A percentile compares a stretch with the other conserved stretches of the same genome.
Conservation (phyloP, 2,797 vertebrate species). For the Hippopotamyrus pictus region DNA sequence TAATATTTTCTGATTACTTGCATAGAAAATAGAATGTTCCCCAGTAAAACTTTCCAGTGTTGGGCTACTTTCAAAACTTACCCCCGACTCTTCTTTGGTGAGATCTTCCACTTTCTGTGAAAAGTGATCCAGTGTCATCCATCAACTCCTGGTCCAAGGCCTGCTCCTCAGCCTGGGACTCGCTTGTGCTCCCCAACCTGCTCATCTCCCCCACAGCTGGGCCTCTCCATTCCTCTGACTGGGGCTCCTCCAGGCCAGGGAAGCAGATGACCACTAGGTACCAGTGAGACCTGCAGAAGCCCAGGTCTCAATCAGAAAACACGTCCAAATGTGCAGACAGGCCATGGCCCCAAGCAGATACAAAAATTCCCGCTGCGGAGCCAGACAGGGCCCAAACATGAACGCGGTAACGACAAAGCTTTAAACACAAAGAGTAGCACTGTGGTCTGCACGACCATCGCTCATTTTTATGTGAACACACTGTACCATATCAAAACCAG, state of each 20-base stretch:
- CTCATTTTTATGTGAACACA: constrained; percentile 23
- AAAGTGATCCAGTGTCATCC: not conserved
- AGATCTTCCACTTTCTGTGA: constrained; percentile 24
- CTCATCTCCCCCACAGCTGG: not conserved
- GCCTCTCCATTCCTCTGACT: constrained; percentile 52
- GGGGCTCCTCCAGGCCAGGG: constrained; percentile 71
- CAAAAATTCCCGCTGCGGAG: not conserved
- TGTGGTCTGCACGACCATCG: not conserved
- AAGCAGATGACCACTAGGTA: constrained; percentile 91
- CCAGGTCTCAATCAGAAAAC: not conserved
- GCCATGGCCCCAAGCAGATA: not conserved
- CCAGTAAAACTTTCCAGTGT: not conserved
- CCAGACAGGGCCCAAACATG: not conserved
- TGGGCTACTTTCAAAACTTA: not conserved
- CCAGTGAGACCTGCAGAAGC: constrained; percentile 77
- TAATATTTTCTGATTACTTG: not conserved
- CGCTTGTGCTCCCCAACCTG: not conserved
- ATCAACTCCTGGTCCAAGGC: not conserved
- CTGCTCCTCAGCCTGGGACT: constrained; percentile 1
- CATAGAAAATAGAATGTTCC: not conserved
- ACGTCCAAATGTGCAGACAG: not conserved
- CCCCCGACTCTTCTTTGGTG: not conserved
- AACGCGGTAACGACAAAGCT: not conserved
- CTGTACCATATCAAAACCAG: constrained; percentile 12
- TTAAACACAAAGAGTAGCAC: not conserved